These are phyloP conservation scores for Itoplectis maculator DNA, from an alignment of 2,888 invertebrate species.

Conservation along the genomic window DNA sequence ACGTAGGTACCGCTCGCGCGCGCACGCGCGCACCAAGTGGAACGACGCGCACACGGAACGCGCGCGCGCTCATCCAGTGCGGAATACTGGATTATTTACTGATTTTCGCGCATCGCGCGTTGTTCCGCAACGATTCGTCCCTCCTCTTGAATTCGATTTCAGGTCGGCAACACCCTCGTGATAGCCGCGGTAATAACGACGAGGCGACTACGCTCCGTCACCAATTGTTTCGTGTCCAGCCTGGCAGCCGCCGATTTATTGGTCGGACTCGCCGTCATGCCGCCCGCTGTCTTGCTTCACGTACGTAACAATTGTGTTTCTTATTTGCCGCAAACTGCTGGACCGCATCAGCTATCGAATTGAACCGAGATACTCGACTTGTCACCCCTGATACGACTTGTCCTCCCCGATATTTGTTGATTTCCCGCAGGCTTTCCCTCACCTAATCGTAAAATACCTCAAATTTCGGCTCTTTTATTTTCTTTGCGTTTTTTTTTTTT, in stretches of 20 bases:
- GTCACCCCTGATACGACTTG: too few species aligned
- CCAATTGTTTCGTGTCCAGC: conserved; percentile 98
- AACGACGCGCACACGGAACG: neutral
- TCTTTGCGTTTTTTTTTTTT: too few species aligned
- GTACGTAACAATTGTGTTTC: conserved; percentile 70
- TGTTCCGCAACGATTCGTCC: neutral
- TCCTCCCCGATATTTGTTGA: too few species aligned
- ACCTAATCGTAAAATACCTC: too few species aligned
- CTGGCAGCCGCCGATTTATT: conserved; percentile 96
- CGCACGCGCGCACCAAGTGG: too few species aligned
- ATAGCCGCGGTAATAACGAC: conserved; percentile 95
- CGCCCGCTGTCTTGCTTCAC: conserved; percentile 91
- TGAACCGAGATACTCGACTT: too few species aligned
- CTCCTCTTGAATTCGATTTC: conserved; percentile 57
- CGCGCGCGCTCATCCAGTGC: conserved; percentile 7
- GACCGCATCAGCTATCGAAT: too few species aligned
- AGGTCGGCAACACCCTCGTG: conserved; percentile 94
- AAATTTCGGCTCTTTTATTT: too few species aligned
- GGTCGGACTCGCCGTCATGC: conserved; percentile 97
- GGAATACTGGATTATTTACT: neutral
- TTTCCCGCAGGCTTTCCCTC: too few species aligned
- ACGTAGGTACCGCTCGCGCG: neutral
- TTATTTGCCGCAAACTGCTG: too few species aligned
- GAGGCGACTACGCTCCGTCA: conserved; percentile 94
- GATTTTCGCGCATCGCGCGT: too few species aligned